Evolutionary conservation across 2,888 invertebrate species (phyloP), one percentile per base, ranked within the genome.

Genomic region (Coleophora flavipennella): DNA sequence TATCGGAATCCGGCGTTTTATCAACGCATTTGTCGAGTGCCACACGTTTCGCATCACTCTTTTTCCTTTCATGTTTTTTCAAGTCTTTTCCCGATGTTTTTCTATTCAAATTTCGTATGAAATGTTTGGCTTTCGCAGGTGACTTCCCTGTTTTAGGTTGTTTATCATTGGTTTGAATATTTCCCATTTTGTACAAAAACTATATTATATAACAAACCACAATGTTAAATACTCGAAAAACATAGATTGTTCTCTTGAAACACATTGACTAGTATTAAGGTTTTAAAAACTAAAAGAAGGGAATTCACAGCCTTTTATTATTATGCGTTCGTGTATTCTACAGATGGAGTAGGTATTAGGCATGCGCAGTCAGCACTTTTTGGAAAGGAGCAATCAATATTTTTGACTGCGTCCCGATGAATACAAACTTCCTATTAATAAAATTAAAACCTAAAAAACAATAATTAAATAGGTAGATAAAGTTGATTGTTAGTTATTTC

Each of bases 41-140:
- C 36, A 70, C 74, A 50, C 73, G 74, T 58, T 77, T 81, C 6
- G 59, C 64, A 38, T 70, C 71, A 44, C 66, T 68, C 56, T 79
- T 81, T 67, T 80, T 80, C 44, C 73, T 64, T 32, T 65, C 70
- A 62, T 76, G 73, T 50, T 81, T 84, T 55, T 78, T 81, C 51
- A 69, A 74, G 29, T 83, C 80, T 40, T 75, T 65, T 28, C 64
- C 83, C 43, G 70, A 63, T 14, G 80, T 70, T 55, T 80, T 83
- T 50, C 73, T 70, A 48, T 84, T 84, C 39, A 86, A 59, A 49
- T 81, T 85, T 52, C 84, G 84, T 46, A 86, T 86, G 51, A 87
- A 85, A 55, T 83, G 73, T 74, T 88, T 88, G 47, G 81, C 70
- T 64, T 87, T 87, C 3, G 84, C 79, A n/a, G 86, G 86, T n/a